These are phyloP conservation scores for Lypha dubia DNA, from an alignment of 2,888 invertebrate species.

Conservation along the genomic window DNA sequence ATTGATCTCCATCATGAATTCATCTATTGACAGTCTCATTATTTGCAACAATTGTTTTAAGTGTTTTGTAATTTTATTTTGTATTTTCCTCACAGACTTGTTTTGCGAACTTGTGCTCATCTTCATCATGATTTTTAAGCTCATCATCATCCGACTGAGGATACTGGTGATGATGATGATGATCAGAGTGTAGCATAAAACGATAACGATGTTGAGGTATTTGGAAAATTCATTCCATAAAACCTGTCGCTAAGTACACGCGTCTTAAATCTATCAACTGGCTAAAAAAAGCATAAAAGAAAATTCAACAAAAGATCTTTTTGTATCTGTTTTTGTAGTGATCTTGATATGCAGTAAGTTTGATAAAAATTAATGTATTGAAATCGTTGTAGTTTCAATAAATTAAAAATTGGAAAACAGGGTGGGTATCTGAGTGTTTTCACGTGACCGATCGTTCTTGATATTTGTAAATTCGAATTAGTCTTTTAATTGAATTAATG, in stretches of 20 bases:
- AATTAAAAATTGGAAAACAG: no score
- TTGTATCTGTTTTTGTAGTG: slow-evolving; percentile 63
- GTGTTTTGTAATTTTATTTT: slow-evolving; percentile 27
- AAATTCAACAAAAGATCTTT: slow-evolving; percentile 52
- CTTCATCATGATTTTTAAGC: slow-evolving; percentile 55
- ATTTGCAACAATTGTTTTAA: slow-evolving; percentile 56
- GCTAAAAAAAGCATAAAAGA: slow-evolving; percentile 6
- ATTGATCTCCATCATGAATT: neutral
- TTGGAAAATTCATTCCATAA: slow-evolving; percentile 66
- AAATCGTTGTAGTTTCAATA: no score
- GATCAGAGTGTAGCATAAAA: slow-evolving; percentile 9
- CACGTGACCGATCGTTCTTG: no score
- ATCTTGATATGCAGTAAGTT: slow-evolving; percentile 57
- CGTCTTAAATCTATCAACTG: slow-evolving; percentile 56
- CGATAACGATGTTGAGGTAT: slow-evolving; percentile 57
- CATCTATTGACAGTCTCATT: slow-evolving; percentile 4
- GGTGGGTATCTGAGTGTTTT: no score
- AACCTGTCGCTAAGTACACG: slow-evolving; percentile 71
- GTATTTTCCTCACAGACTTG: slow-evolving; percentile 60
- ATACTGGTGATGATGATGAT: neutral
- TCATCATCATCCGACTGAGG: slow-evolving; percentile 4
- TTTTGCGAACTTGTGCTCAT: slow-evolving; percentile 71
- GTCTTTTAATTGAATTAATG: no score
- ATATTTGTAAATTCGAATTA: no score
- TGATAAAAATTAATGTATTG: no score